Evolutionary conservation across 2,797 vertebrate species (phyloP).

Genomic region (Clarias fuscus): DNA sequence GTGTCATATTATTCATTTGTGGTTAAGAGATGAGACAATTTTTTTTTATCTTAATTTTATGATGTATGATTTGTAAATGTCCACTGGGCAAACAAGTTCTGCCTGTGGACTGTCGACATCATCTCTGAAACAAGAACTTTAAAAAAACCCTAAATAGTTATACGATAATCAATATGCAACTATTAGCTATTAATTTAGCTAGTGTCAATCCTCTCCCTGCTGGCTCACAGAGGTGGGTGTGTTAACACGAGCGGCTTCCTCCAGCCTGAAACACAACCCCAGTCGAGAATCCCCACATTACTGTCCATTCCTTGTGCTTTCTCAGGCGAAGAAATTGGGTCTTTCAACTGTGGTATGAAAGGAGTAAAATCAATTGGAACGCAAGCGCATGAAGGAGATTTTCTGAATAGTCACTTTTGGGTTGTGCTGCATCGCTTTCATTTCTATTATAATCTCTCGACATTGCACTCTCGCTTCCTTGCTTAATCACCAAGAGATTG

Average conservation of each 20-base stretch:
- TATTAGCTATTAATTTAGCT: not conserved
- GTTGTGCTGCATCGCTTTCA: constrained; percentile 16
- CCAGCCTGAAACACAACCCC: not conserved
- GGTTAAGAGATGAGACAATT: not conserved
- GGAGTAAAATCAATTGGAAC: constrained; percentile 44
- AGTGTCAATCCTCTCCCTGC: not conserved
- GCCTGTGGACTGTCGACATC: not conserved
- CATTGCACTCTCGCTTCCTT: constrained; percentile 16
- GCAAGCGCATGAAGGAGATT: constrained; percentile 25
- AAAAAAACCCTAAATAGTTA: not conserved
- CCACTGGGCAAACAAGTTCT: not conserved
- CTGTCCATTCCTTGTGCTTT: constrained; percentile 16
- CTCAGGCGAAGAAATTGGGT: constrained; percentile 31
- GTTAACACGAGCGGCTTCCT: constrained; percentile 20
- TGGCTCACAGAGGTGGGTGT: constrained; percentile 9
- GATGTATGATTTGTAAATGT: too few relatives aligned
- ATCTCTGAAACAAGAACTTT: not conserved
- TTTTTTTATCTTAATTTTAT: too few relatives aligned
- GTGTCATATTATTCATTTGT: not conserved
- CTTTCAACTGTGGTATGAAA: constrained; percentile 14
- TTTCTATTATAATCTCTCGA: constrained; percentile 33
- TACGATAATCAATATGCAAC: not conserved
- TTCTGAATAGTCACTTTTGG: constrained; percentile 31
- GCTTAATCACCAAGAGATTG: constrained; percentile 36
- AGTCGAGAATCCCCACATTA: not conserved